A percentile compares a stretch with the other conserved stretches of the same genome.
phyloP scores from a whole-genome alignment of 1,140 invertebrate genomes.

The Pachyrhynchus sulphureomaculatus region DNA sequence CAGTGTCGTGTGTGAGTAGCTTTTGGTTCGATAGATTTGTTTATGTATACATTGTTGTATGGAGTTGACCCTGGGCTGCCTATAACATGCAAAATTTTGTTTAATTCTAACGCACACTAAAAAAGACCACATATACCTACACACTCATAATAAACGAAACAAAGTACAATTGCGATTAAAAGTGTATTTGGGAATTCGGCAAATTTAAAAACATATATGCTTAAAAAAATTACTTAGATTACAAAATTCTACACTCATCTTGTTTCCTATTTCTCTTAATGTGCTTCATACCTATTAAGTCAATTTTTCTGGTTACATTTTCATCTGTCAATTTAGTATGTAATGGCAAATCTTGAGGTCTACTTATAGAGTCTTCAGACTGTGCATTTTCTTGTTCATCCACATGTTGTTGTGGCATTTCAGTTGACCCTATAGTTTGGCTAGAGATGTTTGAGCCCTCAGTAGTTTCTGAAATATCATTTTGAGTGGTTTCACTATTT shows the following conservation, averaged over 20 bases:
- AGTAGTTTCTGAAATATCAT: too few relatives aligned
- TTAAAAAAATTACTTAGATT: background rate
- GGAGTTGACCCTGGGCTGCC: conserved; percentile 48
- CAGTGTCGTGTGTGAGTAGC: conserved; percentile 22
- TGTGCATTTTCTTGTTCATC: background rate
- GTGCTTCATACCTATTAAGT: conserved; percentile 36
- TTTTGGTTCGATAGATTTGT: conserved; percentile 38
- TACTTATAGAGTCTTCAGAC: conserved; percentile 7
- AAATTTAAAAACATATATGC: too few relatives aligned
- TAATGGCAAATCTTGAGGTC: conserved; percentile 36
- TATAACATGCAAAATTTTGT: conserved; percentile 13
- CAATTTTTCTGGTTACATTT: conserved; percentile 25
- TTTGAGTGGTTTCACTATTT: background rate
- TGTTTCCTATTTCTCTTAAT: background rate
- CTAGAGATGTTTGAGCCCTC: too few relatives aligned
- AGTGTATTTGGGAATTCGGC: too few relatives aligned
- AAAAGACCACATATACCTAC: too few relatives aligned
- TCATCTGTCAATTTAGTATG: conserved; percentile 25
- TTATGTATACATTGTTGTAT: conserved; percentile 48
- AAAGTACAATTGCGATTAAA: background rate
- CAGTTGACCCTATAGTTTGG: too few relatives aligned
- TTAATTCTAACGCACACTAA: too few relatives aligned
- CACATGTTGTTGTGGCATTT: too few relatives aligned
- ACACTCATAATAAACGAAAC: too few relatives aligned
- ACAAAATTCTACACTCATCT: conserved; percentile 5